phyloP scores from a whole-genome alignment of 1,140 invertebrate species.

The Drosophila persimilis region DNA sequence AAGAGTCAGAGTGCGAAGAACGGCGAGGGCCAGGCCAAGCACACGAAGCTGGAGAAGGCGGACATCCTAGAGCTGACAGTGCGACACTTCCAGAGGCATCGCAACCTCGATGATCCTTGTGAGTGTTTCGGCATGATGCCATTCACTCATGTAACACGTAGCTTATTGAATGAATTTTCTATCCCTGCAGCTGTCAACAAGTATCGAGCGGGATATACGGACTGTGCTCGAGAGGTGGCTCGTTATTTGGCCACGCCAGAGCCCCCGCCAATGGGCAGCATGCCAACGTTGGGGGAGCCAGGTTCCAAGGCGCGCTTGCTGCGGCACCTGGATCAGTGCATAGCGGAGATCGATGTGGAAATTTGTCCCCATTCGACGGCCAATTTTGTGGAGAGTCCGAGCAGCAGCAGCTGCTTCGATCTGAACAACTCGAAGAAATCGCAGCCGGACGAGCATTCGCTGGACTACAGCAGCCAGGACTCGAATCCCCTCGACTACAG shows the following conservation, averaged over 20 bases:
- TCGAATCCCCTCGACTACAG: conserved; percentile 82
- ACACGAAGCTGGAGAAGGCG: conserved; percentile 94
- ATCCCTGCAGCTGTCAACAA: conserved; percentile 84
- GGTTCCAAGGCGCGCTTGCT: conserved; percentile 88
- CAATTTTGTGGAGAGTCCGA: conserved; percentile 72
- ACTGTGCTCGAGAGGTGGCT: conserved; percentile 90
- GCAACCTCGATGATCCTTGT: conserved; percentile 87
- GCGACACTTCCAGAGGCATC: conserved; percentile 90
- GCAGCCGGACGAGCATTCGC: conserved; percentile 70
- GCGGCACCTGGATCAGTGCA: conserved; percentile 88
- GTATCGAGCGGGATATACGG: conserved; percentile 89
- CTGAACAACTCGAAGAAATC: conserved; percentile 52
- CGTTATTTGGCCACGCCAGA: conserved; percentile 87
- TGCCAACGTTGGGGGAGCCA: conserved; percentile 86
- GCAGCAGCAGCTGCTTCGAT: conserved; percentile 70
- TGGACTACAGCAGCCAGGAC: conserved; percentile 81
- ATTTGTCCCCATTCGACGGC: conserved; percentile 84
- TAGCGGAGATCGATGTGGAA: conserved; percentile 88
- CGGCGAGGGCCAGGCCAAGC: conserved; percentile 87
- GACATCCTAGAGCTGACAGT: conserved; percentile 97
- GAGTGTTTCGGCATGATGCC: conserved; percentile 50
- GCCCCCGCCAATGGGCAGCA: conserved; percentile 85
- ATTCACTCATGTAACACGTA: not conserved
- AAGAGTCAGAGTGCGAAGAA: conserved; percentile 84
- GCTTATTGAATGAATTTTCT: not conserved